These are phyloP conservation scores for Notoglanidium macrostoma DNA, from an alignment of 2,797 vertebrate genomes.

Conservation along the genomic window DNA sequence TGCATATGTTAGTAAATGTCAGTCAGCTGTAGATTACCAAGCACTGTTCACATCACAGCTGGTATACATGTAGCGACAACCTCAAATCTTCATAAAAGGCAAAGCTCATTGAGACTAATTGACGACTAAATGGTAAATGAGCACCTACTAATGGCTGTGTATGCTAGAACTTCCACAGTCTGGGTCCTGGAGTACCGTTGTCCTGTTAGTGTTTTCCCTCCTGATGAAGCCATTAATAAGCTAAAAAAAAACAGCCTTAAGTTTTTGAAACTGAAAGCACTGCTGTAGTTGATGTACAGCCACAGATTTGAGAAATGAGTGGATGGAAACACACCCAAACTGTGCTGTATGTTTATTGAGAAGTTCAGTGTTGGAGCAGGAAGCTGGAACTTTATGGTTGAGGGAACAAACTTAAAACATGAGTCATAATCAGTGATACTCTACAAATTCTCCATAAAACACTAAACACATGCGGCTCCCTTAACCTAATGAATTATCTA, in stretches of 20 bases:
- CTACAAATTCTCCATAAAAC: neutral
- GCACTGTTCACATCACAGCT: neutral
- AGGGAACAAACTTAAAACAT: neutral
- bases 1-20: neutral
- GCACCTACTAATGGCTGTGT: neutral
- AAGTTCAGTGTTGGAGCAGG: neutral
- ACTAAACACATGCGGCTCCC: neutral
- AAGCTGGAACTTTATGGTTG: neutral
- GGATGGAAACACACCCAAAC: constrained; percentile 13
- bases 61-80: neutral
- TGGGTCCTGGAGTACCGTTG: neutral
- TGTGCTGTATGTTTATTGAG: neutral
- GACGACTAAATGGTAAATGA: neutral
- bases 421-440: neutral
- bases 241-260: neutral
- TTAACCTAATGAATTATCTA: neutral
- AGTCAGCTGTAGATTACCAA: neutral
- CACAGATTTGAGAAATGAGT: neutral
- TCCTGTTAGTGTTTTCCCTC: neutral
- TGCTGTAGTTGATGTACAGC: neutral
- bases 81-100: neutral
- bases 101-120: neutral
- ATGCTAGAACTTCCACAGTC: neutral
- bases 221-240: neutral
- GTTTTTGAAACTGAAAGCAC: neutral